These are phyloP conservation scores for Gryon sp. DNA, from an alignment of 1,140 invertebrate genomes.

Conservation along the genomic window DNA sequence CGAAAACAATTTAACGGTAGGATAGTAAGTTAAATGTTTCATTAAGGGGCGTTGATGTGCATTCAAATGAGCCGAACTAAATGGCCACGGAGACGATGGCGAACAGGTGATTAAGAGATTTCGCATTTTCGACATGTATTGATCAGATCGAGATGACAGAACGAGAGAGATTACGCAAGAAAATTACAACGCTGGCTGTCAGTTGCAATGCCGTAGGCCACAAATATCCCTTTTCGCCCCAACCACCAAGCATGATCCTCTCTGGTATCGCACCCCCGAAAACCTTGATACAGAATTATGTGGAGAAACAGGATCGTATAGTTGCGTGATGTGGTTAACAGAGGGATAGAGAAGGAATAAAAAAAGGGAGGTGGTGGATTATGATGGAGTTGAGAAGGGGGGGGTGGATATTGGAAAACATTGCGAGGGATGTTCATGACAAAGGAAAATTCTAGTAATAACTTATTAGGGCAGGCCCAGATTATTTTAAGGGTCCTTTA, in stretches of 20 bases:
- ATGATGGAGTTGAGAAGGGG: too few species aligned
- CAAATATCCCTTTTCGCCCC: constrained; percentile 41
- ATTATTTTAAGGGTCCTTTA: too few species aligned
- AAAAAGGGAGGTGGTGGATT: too few species aligned
- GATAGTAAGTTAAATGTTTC: background rate
- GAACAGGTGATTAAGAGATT: constrained; percentile 47
- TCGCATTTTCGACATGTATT: constrained; percentile 34
- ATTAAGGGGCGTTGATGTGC: constrained; percentile 15
- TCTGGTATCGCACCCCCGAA: constrained; percentile 53
- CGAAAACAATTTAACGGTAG: background rate
- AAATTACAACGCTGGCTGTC: constrained; percentile 65
- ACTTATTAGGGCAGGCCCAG: too few species aligned
- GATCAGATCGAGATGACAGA: constrained; percentile 57
- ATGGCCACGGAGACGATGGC: constrained; percentile 18
- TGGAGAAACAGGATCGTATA: constrained; percentile 53
- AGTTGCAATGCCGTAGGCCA: constrained; percentile 61
- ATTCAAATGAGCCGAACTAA: constrained; percentile 8
- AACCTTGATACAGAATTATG: constrained; percentile 63
- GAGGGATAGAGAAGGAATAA: constrained; percentile 66
- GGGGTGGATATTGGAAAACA: too few species aligned
- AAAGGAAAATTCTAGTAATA: too few species aligned
- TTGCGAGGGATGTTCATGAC: too few species aligned
- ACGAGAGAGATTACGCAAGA: constrained; percentile 65
- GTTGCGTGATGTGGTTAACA: constrained; percentile 21
- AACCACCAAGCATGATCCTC: constrained; percentile 31